Base-by-base conservation (phyloP, 1,140 invertebrate genomes). In the Tachypleus tridentatus region DNA sequence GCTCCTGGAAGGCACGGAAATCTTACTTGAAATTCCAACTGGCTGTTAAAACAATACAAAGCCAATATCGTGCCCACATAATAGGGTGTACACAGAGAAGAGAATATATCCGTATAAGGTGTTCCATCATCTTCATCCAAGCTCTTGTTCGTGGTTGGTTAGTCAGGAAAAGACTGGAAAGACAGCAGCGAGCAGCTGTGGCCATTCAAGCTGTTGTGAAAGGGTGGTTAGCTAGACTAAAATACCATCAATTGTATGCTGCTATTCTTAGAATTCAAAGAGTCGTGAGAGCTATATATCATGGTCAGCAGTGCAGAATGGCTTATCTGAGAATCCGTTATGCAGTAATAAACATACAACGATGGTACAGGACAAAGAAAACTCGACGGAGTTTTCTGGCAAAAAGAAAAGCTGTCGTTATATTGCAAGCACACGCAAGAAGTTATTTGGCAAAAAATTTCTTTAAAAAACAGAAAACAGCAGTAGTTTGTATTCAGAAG, bases 351-450 rank as follows among this genome's bases (percentile, higher is more conserved):
- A 4, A 52, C 5, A 47, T 64, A 11, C 57, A 64, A 56, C 47
- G 57, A 52, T 11, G 51, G 6, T 51, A 52, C 50, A 7, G 53
- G 47, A 48, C 52, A 3, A 10, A 52, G 3, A 48, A 11, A 10
- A 47, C 57, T 48, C 49, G 61, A 49, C 3, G 60, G 7, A 9
- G 63, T n/a, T 69, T 61, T 51, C 9, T 51, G 9, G 49, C 51
- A 4, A 57, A 62, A 11, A 66, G 62, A 54, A 10, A 60, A 29
- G 67, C 70, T 50, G 67, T 63, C 4, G 67, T 71, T 49, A 49
- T 9, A 11, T 67, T 75, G 51, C 74, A 75, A 51, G 56, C 61
- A 49, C 50, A 8, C 53, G 64, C 49, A n/a, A 64, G 58, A 59
- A 51, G 60, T n/a, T 56, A 63, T 51, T 5, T 3, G 47, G 11